Base-by-base conservation (phyloP, 2,888 invertebrate species). In the Meloe dianella region DNA sequence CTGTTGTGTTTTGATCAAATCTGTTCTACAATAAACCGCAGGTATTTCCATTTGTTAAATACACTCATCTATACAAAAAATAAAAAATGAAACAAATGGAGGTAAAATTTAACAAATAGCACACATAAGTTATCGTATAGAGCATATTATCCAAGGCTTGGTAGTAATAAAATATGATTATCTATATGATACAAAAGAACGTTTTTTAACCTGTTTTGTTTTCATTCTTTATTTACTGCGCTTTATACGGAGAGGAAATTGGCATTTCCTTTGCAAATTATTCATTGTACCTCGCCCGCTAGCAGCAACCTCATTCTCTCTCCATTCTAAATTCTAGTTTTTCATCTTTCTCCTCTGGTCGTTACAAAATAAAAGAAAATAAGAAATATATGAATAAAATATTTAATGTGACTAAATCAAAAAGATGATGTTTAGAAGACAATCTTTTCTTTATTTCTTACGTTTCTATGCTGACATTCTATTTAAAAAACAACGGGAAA, bases 181-280 rank as follows among this genome's bases (percentile, higher is more conserved):
- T 65, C 68, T 65, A 60, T 68, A 65, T 63, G 63, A 65, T 68
- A 68, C 63, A 68, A 67, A 66, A 65, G 65, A 68, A 64, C 58
- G 54, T 20, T 54, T 64, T 68, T 64, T 68, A 62, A 65, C 65
- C 64, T 68, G 65, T 65, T 65, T 68, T 68, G 64, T 68, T 54
- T 68, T 63, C 65, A 65, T 67, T 65, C 64, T 61, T 62, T 68
- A 65, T 68, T 61, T 68, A 67, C 61, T 56, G 61, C 67, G 58
- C 63, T 67, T 66, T 66, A 59, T 62, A 32, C 64, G 51, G 30
- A 59, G 57, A 61, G 65, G 65, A 65, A 68, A 68, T 68, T 68
- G 68, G 65, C 68, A 60, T 68, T 68, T 68, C 68, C 68, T 68
- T 63, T 32, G 68, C 63, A 60, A 65, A 68, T 68, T 68, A 68